Conservation (phyloP, 2,888 invertebrate species). For the Cataglyphis cursor region DNA sequence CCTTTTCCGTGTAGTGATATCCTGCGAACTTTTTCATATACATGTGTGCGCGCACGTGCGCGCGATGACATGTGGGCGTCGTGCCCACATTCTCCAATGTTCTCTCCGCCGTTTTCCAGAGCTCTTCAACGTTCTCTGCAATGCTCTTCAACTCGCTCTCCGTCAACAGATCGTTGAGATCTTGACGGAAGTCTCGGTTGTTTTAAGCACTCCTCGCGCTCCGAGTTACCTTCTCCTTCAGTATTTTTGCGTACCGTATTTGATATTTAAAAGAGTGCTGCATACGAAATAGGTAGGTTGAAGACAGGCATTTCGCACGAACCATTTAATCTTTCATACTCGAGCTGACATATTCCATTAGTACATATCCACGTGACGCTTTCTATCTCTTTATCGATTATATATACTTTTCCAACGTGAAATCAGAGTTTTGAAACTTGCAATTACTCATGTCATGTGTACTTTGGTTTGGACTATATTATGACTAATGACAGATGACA, state of each 20-base stretch:
- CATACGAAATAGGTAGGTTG: slow-evolving; percentile 1
- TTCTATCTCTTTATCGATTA: slow-evolving; percentile 37
- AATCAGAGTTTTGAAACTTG: neutral
- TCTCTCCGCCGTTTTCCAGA: slow-evolving; percentile 24
- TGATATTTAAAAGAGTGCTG: neutral
- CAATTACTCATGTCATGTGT: slow-evolving; percentile 11
- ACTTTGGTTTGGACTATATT: neutral
- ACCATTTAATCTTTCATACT: slow-evolving; percentile 37
- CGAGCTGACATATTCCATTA: slow-evolving; percentile 23
- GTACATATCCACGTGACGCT: neutral
- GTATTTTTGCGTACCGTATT: slow-evolving; percentile 10
- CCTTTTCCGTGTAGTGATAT: slow-evolving; percentile 65
- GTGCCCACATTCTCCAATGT: slow-evolving; percentile 51
- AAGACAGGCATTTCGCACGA: neutral
- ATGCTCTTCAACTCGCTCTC: slow-evolving; percentile 41
- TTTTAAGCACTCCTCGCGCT: slow-evolving; percentile 23
- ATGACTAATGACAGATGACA: slow-evolving; percentile 7
- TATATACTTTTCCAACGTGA: neutral
- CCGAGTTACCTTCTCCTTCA: slow-evolving; percentile 5
- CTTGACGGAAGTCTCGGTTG: slow-evolving; percentile 44
- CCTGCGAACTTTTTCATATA: slow-evolving; percentile 25
- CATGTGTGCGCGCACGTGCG: neutral
- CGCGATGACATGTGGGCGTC: slow-evolving; percentile 67
- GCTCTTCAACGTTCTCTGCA: slow-evolving; percentile 1
- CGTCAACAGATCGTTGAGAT: slow-evolving; percentile 52